A percentile compares a stretch with the other conserved stretches of the same genome.
Evolutionary conservation across 1,140 invertebrate species (phyloP).

Genomic region (Dinoponera quadriceps): DNA sequence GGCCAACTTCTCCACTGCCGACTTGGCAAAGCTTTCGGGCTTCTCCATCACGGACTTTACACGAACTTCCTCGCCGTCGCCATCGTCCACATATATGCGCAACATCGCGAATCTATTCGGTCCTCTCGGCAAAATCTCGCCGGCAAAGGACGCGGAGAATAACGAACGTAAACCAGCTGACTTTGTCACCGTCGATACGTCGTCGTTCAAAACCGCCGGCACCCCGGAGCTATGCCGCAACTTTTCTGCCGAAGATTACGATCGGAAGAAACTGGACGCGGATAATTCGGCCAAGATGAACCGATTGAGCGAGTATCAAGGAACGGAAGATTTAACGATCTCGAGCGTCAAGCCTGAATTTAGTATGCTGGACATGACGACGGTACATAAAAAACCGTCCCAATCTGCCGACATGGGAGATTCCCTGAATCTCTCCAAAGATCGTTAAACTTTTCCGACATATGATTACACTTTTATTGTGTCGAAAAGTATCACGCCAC

Average conservation of each 20-base stretch:
- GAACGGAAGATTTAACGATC: slow-evolving; percentile 80
- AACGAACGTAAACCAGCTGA: slow-evolving; percentile 77
- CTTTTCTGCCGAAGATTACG: slow-evolving; percentile 77
- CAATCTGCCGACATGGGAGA: slow-evolving; percentile 75
- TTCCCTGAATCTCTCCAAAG: slow-evolving; percentile 82
- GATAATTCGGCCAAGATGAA: slow-evolving; percentile 72
- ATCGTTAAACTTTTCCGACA: slow-evolving; percentile 69
- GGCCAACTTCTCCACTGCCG: slow-evolving; percentile 78
- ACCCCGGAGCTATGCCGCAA: slow-evolving; percentile 72
- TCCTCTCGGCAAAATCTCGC: slow-evolving; percentile 77
- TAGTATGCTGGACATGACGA: slow-evolving; percentile 81
- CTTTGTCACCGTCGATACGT: slow-evolving; percentile 74
- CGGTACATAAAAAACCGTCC: slow-evolving; percentile 74
- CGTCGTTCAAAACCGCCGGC: slow-evolving; percentile 74
- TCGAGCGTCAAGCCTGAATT: slow-evolving; percentile 78
- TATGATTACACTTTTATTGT: background rate
- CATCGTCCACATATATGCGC: slow-evolving; percentile 81
- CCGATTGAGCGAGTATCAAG: slow-evolving; percentile 75
- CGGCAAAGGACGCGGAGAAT: slow-evolving; percentile 69
- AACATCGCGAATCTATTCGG: slow-evolving; percentile 84
- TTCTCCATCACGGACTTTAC: slow-evolving; percentile 83
- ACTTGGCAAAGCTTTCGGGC: slow-evolving; percentile 81
- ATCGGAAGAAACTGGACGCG: slow-evolving; percentile 77
- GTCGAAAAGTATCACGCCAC: background rate
- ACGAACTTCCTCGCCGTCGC: slow-evolving; percentile 80